Base-by-base conservation (phyloP, 2,888 invertebrate genomes). In the Cyaniris semiargus region DNA sequence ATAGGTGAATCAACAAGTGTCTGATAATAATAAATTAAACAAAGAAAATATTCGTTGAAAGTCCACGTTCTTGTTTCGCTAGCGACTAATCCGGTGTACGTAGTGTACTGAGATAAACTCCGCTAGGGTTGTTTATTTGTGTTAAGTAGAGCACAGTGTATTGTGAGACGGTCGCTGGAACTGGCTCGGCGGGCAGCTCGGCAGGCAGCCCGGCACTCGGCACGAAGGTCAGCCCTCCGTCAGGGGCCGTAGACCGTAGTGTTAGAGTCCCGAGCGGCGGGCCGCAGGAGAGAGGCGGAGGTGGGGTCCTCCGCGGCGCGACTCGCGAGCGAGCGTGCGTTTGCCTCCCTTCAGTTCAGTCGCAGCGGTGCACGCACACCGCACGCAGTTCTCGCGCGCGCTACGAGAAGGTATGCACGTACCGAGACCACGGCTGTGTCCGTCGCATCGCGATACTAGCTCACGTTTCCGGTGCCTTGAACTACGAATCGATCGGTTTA, bases 301-400 rank as follows among this genome's bases (percentile, higher is more conserved):
- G 92, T 90, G 92, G 91, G 93, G 90, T 90, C 90, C 88, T 89
- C 88, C 82, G 81, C 82, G 81, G 77, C 83, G 81, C 83, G 86
- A 85, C 88, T 89, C 88, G 82, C 83, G 86, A 85, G 82, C 83
- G 86, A 85, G 88, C 88, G 84, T 87, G 88, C 86, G 81, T 85
- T 77, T 87, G 87, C 87, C 87, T 89, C 87, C 88, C 88, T 88
- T 87, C 87, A 88, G 92, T 90, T 87, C 87, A 92, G 93, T 92
- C 89, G 89, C 90, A 90, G 93, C 93, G 94, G 93, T 93, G 94
- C 93, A 94, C 94, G 93, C 93, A 92, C 94, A 86, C 94, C 93
- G 93, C 91, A 93, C 94, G 94, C 94, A 94, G 93, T 92, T 93
- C 93, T 93, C 93, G 93, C 92, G 92, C 92, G 92, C 92, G 89